Percentiles rank a stretch among this genome's conserved stretches.
Evolutionary conservation across 2,888 invertebrate species (phyloP).

Genomic region (Sesia apiformis): DNA sequence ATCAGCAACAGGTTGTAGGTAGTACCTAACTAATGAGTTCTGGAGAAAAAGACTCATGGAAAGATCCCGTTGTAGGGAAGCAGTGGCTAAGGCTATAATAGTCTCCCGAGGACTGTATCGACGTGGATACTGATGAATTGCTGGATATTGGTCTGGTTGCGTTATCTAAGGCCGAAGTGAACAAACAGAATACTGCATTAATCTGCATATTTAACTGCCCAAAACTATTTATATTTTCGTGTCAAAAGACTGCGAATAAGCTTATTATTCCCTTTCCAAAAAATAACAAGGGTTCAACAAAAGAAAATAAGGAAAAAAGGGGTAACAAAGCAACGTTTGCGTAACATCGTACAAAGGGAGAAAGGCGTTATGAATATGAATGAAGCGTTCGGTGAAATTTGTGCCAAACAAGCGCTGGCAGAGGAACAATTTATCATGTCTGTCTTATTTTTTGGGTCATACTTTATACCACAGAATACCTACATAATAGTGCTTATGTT

Average conservation of each 20-base stretch:
- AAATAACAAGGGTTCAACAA: conserved; percentile 27
- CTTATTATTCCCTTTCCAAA: background rate
- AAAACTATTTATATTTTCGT: too few species aligned
- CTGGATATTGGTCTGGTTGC: too few species aligned
- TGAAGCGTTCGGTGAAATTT: conserved; percentile 57
- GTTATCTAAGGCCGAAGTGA: too few species aligned
- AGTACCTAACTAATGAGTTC: too few species aligned
- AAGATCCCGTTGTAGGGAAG: too few species aligned
- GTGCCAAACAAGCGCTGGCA: conserved; percentile 23
- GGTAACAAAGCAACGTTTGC: conserved; percentile 44
- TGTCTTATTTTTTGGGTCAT: conserved; percentile 15
- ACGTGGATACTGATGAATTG: too few species aligned
- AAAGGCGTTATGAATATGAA: conserved; percentile 65
- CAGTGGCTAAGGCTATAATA: too few species aligned
- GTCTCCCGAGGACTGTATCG: too few species aligned
- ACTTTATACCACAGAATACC: background rate
- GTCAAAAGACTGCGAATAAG: background rate
- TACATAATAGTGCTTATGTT: background rate
- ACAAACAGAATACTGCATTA: too few species aligned
- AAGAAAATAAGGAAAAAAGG: conserved; percentile 48
- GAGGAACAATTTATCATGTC: conserved; percentile 19
- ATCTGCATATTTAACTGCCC: too few species aligned
- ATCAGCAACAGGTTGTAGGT: too few species aligned
- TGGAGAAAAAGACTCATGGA: too few species aligned
- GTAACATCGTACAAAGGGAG: conserved; percentile 58